Conservation (phyloP, 2,113 vertebrate species). For the Nothobranchius furzeri region DNA sequence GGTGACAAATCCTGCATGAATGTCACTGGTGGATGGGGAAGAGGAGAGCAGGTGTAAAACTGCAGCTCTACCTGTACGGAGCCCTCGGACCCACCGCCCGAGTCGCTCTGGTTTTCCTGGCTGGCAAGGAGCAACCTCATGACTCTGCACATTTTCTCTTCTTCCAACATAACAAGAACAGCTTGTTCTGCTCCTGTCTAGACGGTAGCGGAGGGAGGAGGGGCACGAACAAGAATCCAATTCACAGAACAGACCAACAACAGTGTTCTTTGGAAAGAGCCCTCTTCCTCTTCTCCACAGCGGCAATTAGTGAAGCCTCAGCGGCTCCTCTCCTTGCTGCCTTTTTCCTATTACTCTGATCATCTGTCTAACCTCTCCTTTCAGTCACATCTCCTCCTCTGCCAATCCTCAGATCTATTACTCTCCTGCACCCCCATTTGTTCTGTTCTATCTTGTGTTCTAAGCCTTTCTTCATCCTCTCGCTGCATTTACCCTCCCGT, state of each 20-base stretch:
- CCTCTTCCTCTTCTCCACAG: conserved; percentile 67
- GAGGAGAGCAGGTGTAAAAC: too few species aligned
- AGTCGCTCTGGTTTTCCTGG: conserved; percentile 35
- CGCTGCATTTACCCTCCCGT: conserved; percentile 31
- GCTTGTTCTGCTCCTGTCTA: conserved; percentile 77
- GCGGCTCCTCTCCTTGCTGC: conserved; percentile 31
- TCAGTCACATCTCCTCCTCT: conserved; percentile 40
- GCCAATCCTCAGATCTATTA: conserved; percentile 43
- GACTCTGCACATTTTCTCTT: conserved; percentile 70
- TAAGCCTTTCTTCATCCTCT: conserved; percentile 32
- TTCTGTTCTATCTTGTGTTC: conserved; percentile 35
- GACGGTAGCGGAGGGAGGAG: conserved; percentile 54
- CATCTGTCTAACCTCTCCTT: conserved; percentile 40
- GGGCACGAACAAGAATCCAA: conserved; percentile 50
- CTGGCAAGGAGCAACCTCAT: conserved; percentile 56
- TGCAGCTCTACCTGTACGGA: not conserved
- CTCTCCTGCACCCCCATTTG: conserved; percentile 48
- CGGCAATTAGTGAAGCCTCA: conserved; percentile 76
- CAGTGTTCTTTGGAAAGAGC: conserved; percentile 69
- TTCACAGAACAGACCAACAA: conserved; percentile 74
- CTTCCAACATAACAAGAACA: conserved; percentile 62
- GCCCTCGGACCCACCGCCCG: conserved; percentile 26
- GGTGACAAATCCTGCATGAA: too few species aligned
- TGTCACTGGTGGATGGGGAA: too few species aligned
- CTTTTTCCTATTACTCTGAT: conserved; percentile 48